These are phyloP conservation scores for Spheniscus humboldti DNA, from an alignment of 2,797 vertebrate genomes.

Conservation along the genomic window DNA sequence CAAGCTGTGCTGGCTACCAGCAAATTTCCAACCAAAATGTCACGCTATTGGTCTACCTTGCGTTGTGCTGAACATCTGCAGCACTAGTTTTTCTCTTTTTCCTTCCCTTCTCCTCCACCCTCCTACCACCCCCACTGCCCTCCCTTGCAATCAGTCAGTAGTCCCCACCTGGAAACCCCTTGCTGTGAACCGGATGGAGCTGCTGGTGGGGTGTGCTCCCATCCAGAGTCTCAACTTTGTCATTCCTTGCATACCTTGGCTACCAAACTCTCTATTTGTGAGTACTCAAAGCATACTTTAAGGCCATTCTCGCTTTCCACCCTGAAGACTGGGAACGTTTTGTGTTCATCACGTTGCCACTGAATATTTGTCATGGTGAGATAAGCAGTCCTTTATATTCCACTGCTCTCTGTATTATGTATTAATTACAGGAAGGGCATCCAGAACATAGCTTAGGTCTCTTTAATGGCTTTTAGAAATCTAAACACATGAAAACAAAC, in stretches of 20 bases:
- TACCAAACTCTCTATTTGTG: neutral
- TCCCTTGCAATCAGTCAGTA: neutral
- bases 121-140: neutral
- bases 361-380: neutral
- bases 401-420: neutral
- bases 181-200: neutral
- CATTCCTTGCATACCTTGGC: neutral
- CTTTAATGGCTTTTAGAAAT: slow-evolving; percentile 25
- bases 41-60: neutral
- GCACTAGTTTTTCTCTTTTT: neutral
- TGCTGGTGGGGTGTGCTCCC: neutral
- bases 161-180: neutral
- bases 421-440: slow-evolving; percentile 29
- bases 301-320: neutral
- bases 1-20: neutral
- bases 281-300: neutral
- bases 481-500: slow-evolving; percentile 50
- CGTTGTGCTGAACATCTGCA: neutral
- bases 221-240: neutral
- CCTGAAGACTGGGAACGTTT: neutral
- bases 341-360: neutral
- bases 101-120: neutral
- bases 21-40: neutral
- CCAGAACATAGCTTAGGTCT: neutral
- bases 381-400: neutral